A percentile compares a stretch with the other conserved stretches of the same genome.
phyloP scores from a whole-genome alignment of 92 coral and sea anemone species.

The Desmophyllum pertusum region DNA sequence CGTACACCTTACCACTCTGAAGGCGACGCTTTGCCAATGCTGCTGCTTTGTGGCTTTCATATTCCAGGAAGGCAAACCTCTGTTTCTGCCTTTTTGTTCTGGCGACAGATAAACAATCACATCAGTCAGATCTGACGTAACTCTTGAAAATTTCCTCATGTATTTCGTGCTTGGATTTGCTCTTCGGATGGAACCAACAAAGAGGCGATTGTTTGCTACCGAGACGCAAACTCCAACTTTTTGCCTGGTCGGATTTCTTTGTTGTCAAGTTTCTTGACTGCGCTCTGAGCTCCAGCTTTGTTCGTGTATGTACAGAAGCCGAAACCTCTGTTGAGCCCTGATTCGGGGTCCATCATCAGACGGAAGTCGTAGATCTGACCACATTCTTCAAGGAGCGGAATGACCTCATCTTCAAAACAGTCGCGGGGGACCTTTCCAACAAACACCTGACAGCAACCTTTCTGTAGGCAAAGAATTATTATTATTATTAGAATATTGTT shows the following conservation, averaged over 20 bases:
- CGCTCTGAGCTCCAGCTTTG: slow-evolving; percentile 74
- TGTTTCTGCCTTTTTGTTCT: slow-evolving; percentile 74
- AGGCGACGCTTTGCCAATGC: slow-evolving; percentile 85
- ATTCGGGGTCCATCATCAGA: slow-evolving; percentile 79
- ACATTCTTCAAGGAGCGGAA: slow-evolving; percentile 80
- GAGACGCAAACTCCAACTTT: slow-evolving; percentile 81
- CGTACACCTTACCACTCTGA: slow-evolving; percentile 73
- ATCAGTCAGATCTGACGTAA: slow-evolving; percentile 78
- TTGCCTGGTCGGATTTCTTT: slow-evolving; percentile 75
- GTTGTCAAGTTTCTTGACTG: slow-evolving; percentile 83
- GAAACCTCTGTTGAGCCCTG: slow-evolving; percentile 82
- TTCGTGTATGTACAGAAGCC: slow-evolving; percentile 81
- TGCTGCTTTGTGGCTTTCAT: slow-evolving; percentile 83
- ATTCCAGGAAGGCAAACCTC: slow-evolving; percentile 88
- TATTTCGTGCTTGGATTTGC: slow-evolving; percentile 79
- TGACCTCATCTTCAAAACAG: slow-evolving; percentile 85
- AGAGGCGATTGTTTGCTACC: slow-evolving; percentile 80
- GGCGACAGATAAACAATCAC: slow-evolving; percentile 84
- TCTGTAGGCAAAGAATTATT: slow-evolving; percentile 51
- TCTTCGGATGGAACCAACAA: slow-evolving; percentile 89
- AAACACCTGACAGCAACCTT: slow-evolving; percentile 84
- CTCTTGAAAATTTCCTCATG: slow-evolving; percentile 73
- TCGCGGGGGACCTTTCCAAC: slow-evolving; percentile 91
- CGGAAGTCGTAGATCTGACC: slow-evolving; percentile 80
- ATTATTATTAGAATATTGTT: too few species aligned